Base-by-base conservation (phyloP, 1,140 invertebrate genomes). In the Semibalanus balanoides region DNA sequence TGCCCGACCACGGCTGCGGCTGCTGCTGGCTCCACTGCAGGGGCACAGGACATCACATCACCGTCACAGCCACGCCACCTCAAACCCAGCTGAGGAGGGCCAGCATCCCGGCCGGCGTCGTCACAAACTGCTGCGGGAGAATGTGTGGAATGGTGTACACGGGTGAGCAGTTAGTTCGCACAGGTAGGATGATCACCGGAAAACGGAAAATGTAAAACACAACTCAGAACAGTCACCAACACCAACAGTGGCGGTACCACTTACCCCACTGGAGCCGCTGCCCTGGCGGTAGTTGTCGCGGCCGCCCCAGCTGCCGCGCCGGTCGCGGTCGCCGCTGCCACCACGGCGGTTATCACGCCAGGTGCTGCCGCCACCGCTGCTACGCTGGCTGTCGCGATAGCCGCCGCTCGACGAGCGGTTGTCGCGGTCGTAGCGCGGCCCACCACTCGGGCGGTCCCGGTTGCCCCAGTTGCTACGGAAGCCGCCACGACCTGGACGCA, bases 401-500 rank as follows among this genome's bases (percentile, higher is more conserved):
- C 77, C 30, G 27, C 79, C 30, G 27, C 79, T 77, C 71, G 78
- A 40, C 27, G 77, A 73, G 64, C 77, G 73, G 74, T 77, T 75
- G 74, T 75, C 74, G 19, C 74, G 74, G 70, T 28, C 74, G 43
- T 76, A 76, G 51, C 76, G 74, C 70, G 75, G 77, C 28, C 71
- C 74, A 77, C 71, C 74, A 77, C 75, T 72, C 74, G 71, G 74
- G 22, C 76, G 74, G 28, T 76, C 77, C 30, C 76, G 72, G 43
- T 76, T 7, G 9, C 51, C 78, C 79, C 79, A 80, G 27, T 77
- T 78, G 73, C 78, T 78, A 31, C 79, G 74, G 77, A 77, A 80
- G 35, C 77, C 77, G 30, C 76, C 73, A 27, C 77, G 76, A 14
- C 76, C 64, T 79, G 22, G 5, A 40, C 35, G 17, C 35, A n/a